Base-by-base conservation (phyloP, 2,797 vertebrate genomes). In the Pantherophis alleghaniensis region DNA sequence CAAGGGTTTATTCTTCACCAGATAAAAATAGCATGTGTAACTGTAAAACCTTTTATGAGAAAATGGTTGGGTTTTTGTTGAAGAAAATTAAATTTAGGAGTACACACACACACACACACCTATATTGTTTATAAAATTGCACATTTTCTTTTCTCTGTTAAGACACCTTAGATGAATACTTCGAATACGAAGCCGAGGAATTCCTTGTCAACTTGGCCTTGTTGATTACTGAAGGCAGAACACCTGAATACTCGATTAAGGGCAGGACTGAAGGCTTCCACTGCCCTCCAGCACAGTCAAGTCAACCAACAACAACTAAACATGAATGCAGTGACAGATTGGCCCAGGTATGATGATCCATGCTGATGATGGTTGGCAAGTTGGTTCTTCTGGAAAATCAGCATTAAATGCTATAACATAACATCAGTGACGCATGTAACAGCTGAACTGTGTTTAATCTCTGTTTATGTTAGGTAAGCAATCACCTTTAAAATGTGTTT, bases 101-200 rank as follows among this genome's bases (percentile, higher is more conserved):
- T 60, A n/a, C 12, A 42, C 42, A 20, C n/a, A 37, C 6, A 69
- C 1, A 7, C 37, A 12, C 20, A n/a, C n/a, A 20, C 28, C 20
- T 51, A 16, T 61, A 26, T 24, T 74, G 12, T 61, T 18, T 83
- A n/a, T 74, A 32, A 90, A 87, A 87, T 13, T 51, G 63, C 5
- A 86, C 11, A 11, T 20, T 60, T 88, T 90, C 88, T 4, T 69
- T 37, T 74, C 22, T 93, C 7, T 32, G 47, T 37, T 37, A 99
- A 83, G 99, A 99, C 97, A 98, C 98, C 74, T 96, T 98, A 28
- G 99, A 99, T 97, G 99, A 99, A 96, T 99, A 99, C 97, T 99
- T 99, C 57, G 99, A 99, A 97, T 99, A 99, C 1, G 99, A 99
- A 88, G 98, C 99, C 0, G 99, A 99, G 97, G 99, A 99, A 97